A percentile compares a stretch with the other conserved stretches of the same genome.
Evolutionary conservation across 2,797 vertebrate species (phyloP).

Genomic region (Esox masquinongy): DNA sequence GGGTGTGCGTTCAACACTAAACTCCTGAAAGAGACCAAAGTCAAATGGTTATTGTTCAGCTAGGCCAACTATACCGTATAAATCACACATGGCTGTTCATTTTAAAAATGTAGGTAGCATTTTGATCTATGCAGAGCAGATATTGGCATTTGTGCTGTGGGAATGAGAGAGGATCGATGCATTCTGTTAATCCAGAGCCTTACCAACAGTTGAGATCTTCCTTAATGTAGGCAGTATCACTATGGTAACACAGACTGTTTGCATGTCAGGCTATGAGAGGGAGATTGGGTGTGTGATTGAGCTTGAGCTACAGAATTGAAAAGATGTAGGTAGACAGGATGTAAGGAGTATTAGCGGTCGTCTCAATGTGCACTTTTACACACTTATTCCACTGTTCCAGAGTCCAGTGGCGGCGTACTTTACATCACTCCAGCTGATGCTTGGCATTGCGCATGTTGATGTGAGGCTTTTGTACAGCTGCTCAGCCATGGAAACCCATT

Average conservation of each 20-base stretch:
- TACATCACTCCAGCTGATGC: too few species aligned
- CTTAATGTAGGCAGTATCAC: slow-evolving; percentile 40
- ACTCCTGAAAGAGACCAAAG: too few species aligned
- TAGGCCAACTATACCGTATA: too few species aligned
- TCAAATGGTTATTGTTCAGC: too few species aligned
- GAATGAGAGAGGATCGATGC: neutral
- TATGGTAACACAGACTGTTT: slow-evolving; percentile 47
- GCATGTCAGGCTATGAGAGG: slow-evolving; percentile 4
- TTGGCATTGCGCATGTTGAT: too few species aligned
- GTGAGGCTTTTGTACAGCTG: too few species aligned
- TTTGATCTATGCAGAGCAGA: neutral
- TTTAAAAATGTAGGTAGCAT: too few species aligned
- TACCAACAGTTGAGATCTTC: slow-evolving; percentile 1
- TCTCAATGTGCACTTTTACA: neutral
- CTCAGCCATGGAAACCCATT: too few species aligned
- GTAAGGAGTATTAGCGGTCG: neutral
- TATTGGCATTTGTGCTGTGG: neutral
- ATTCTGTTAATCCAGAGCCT: neutral
- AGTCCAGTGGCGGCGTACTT: too few species aligned
- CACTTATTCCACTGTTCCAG: neutral
- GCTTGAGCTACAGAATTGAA: neutral
- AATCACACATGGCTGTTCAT: too few species aligned
- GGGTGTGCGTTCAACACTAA: neutral
- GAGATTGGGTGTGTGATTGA: slow-evolving; percentile 3
- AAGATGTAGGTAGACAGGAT: neutral